Evolutionary conservation across 2,113 vertebrate species (phyloP).

Genomic region (Lathamus discolor): DNA sequence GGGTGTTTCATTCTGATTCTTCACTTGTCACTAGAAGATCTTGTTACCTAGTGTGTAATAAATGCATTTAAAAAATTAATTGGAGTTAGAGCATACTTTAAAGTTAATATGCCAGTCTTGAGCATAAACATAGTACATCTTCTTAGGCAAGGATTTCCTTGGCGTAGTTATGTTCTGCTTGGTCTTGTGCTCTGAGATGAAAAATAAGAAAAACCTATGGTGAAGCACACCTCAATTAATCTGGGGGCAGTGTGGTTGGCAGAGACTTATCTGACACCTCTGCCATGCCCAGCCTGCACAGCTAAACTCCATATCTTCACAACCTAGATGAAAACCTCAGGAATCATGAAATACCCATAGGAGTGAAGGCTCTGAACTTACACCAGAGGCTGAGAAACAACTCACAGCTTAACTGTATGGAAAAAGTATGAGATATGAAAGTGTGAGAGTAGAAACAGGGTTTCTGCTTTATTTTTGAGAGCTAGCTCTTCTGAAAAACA

Average conservation of each 20-base stretch:
- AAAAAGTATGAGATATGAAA: neutral
- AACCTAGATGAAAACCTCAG: neutral
- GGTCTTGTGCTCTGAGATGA: neutral
- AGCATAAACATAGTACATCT: neutral
- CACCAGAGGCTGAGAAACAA: neutral
- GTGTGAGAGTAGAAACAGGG: neutral
- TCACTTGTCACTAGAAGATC: neutral
- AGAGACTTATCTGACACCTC: neutral
- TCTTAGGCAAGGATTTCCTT: neutral
- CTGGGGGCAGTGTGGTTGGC: neutral
- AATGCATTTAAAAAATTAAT: neutral
- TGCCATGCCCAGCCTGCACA: neutral
- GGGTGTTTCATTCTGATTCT: neutral
- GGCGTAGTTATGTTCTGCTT: neutral
- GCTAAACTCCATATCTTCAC: neutral
- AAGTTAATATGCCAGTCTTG: neutral
- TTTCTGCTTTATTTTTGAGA: neutral
- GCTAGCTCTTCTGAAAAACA: neutral
- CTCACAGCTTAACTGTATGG: neutral
- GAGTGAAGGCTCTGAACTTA: neutral
- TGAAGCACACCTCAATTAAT: neutral
- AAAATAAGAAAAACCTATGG: neutral
- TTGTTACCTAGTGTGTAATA: neutral
- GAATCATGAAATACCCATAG: neutral
- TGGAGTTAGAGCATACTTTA: neutral